A percentile compares a stretch with the other conserved stretches of the same genome.
phyloP scores from a whole-genome alignment of 2,888 invertebrate species.

The Polyommatus iphigenia region DNA sequence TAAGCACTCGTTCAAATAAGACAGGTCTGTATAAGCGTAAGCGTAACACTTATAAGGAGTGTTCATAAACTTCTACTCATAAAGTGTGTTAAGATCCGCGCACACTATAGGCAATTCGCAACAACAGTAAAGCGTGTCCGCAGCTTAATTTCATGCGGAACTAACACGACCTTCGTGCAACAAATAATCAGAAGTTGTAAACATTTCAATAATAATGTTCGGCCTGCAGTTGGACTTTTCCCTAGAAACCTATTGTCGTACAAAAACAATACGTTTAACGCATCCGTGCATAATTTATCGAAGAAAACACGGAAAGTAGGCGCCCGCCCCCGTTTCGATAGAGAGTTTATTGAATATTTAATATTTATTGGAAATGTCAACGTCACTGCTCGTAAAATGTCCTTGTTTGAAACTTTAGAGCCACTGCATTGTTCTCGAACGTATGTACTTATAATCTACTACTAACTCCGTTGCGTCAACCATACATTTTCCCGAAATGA shows the following conservation, averaged over 20 bases:
- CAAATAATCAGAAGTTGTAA: conserved; percentile 29
- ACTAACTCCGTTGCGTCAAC: too few species aligned
- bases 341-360: conserved; percentile 30
- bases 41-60: background rate
- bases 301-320: conserved; percentile 30
- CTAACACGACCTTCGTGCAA: conserved; percentile 19
- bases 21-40: too few species aligned
- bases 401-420: background rate
- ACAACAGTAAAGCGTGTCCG: background rate
- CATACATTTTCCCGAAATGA: too few species aligned
- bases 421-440: background rate
- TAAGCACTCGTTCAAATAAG: background rate
- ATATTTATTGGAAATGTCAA: conserved; percentile 22
- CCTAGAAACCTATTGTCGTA: conserved; percentile 24
- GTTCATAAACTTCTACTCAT: background rate
- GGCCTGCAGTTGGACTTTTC: conserved; percentile 13
- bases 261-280: conserved; percentile 21
- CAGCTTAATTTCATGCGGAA: conserved; percentile 11
- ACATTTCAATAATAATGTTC: conserved; percentile 30
- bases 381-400: background rate
- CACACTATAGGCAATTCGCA: background rate
- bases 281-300: conserved; percentile 27
- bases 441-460: too few species aligned
- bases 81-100: background rate
- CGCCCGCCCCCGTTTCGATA: conserved; percentile 16